Conservation (phyloP, 2,113 vertebrate species). For the Sisor rabdophorus region DNA sequence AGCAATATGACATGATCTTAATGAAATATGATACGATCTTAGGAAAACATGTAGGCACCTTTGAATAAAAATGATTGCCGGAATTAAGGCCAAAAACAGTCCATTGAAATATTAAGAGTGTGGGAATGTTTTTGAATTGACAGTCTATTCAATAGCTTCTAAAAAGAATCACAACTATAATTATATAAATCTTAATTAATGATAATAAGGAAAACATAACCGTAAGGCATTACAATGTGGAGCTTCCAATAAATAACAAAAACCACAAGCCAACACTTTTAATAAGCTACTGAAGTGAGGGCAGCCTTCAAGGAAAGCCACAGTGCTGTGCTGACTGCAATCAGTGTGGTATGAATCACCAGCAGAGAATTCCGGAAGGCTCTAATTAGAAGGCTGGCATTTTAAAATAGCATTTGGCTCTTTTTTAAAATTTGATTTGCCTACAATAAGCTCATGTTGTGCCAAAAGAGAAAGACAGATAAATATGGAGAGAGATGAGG, state of each 20-base stretch:
- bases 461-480: slow-evolving; percentile 20
- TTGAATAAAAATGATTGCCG: too few relatives aligned
- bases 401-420: slow-evolving; percentile 38
- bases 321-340: not conserved
- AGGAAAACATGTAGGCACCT: too few relatives aligned
- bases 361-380: slow-evolving; percentile 32
- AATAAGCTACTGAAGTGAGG: not conserved
- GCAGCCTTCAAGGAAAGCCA: slow-evolving; percentile 17
- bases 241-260: not conserved
- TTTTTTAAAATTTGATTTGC: slow-evolving; percentile 13
- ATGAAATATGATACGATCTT: too few relatives aligned
- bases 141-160: too few relatives aligned
- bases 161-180: too few relatives aligned
- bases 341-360: slow-evolving; percentile 28
- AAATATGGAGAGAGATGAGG: slow-evolving; percentile 25
- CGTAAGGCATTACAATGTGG: too few relatives aligned
- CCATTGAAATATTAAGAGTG: too few relatives aligned
- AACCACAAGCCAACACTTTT: not conserved
- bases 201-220: too few relatives aligned
- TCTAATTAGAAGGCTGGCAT: slow-evolving; percentile 44
- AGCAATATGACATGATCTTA: too few relatives aligned
- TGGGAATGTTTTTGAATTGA: too few relatives aligned
- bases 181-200: too few relatives aligned
- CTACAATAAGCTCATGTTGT: slow-evolving; percentile 12
- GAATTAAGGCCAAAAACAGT: too few relatives aligned